Percentiles rank a stretch among this genome's conserved stretches.
phyloP scores from a whole-genome alignment of 2,888 invertebrate species.

The Tillus elongatus region DNA sequence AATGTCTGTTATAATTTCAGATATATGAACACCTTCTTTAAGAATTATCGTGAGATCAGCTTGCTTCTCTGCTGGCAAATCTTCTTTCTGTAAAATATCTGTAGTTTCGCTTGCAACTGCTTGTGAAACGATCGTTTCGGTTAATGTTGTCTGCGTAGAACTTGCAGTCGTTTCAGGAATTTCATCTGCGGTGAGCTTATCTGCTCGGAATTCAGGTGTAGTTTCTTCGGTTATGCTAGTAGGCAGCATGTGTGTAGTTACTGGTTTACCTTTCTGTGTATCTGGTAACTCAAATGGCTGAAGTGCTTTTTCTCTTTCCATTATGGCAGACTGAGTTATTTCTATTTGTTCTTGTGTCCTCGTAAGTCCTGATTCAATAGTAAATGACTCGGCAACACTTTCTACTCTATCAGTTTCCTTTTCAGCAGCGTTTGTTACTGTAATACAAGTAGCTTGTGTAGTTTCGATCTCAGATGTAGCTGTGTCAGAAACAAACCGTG shows the following conservation, averaged over 20 bases:
- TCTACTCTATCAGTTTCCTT: constrained; percentile 47
- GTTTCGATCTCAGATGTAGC: constrained; percentile 48
- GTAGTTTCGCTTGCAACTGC: constrained; percentile 49
- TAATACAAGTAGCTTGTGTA: constrained; percentile 55
- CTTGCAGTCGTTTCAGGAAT: constrained; percentile 38
- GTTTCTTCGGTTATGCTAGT: constrained; percentile 46
- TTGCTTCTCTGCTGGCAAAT: constrained; percentile 37
- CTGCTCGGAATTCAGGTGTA: constrained; percentile 40
- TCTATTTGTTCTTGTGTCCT: constrained; percentile 54
- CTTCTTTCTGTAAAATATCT: constrained; percentile 37
- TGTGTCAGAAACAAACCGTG: constrained; percentile 49
- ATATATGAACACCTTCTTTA: constrained; percentile 44
- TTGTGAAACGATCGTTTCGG: constrained; percentile 45
- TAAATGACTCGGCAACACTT: constrained; percentile 35
- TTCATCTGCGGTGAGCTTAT: constrained; percentile 22
- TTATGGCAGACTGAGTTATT: constrained; percentile 51
- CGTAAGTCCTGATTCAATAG: constrained; percentile 42
- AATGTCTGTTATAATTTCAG: constrained; percentile 44
- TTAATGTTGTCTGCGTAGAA: constrained; percentile 39
- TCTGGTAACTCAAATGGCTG: constrained; percentile 45
- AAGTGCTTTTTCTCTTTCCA: constrained; percentile 57
- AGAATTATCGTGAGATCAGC: constrained; percentile 39
- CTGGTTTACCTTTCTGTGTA: constrained; percentile 44
- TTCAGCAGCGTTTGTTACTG: constrained; percentile 54
- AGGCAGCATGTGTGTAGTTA: constrained; percentile 45